A percentile compares a stretch with the other conserved stretches of the same genome.
phyloP scores from a whole-genome alignment of 2,888 invertebrate species.

The Sphaerophoria rueppellii region DNA sequence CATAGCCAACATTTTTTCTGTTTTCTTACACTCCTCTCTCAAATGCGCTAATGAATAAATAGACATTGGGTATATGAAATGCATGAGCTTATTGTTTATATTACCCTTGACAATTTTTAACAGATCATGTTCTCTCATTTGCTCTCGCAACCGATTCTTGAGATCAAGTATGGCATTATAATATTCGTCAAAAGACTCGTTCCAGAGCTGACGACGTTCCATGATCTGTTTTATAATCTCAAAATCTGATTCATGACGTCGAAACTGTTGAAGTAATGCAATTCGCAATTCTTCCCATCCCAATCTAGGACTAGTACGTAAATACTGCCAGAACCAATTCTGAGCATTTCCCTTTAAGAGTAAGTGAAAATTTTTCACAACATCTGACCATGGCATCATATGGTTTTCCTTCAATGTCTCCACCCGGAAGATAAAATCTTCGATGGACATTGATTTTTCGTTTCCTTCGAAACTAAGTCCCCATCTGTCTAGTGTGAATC shows the following conservation, averaged over 20 bases:
- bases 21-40: neutral
- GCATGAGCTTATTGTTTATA: neutral
- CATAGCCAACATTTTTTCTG: slow-evolving; percentile 1
- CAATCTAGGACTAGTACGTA: neutral
- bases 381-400: neutral
- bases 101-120: slow-evolving; percentile 15
- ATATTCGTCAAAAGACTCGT: too few species aligned
- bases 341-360: neutral
- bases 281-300: neutral
- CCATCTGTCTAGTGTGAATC: too few species aligned
- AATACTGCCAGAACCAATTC: neutral
- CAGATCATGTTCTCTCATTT: slow-evolving; percentile 3
- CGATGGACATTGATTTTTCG: neutral
- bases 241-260: neutral
- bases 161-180: too few species aligned
- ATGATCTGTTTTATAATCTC: neutral
- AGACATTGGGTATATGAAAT: slow-evolving; percentile 22
- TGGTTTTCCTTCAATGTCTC: neutral
- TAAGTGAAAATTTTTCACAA: neutral
- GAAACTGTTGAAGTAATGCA: neutral
- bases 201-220: too few species aligned
- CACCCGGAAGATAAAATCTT: neutral
- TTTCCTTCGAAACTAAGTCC: too few species aligned
- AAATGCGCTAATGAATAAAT: neutral
- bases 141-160: too few species aligned